phyloP scores from a whole-genome alignment of 2,797 vertebrate genomes.

The Phataginus tetradactyla region DNA sequence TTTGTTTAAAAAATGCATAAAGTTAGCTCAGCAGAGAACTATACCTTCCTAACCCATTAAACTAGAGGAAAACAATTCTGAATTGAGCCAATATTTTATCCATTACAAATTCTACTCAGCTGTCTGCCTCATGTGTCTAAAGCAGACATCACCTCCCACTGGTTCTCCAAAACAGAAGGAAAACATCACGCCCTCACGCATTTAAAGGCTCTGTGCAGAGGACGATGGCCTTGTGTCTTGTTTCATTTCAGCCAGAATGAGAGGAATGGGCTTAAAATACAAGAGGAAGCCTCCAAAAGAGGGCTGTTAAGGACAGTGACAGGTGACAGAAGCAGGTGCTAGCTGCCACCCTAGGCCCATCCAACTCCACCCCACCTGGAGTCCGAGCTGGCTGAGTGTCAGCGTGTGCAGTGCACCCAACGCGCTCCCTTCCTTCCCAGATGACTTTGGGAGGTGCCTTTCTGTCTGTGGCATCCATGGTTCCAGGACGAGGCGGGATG shows the following conservation, averaged over 20 bases:
- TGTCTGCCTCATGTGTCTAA: conserved; percentile 47
- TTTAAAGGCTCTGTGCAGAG: background rate
- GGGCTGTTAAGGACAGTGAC: conserved; percentile 59
- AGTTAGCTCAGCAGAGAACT: conserved; percentile 46
- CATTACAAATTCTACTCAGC: conserved; percentile 65
- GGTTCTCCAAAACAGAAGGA: conserved; percentile 56
- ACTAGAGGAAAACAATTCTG: conserved; percentile 64
- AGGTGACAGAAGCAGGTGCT: conserved; percentile 72
- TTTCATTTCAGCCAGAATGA: conserved; percentile 25
- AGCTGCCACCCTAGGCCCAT: background rate
- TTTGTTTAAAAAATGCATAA: conserved; percentile 43
- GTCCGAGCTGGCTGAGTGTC: background rate
- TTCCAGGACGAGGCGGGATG: conserved; percentile 69
- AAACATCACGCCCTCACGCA: background rate
- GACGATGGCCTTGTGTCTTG: background rate
- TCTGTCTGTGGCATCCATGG: conserved; percentile 77
- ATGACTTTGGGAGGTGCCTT: conserved; percentile 82
- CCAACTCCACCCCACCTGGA: conserved; percentile 62
- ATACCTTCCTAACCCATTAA: conserved; percentile 58
- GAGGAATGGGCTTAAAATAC: conserved; percentile 50
- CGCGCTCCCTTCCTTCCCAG: conserved; percentile 72
- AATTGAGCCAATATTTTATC: conserved; percentile 67
- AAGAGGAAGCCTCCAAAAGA: background rate
- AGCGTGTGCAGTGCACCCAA: background rate
- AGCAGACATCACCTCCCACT: conserved; percentile 39